Base-by-base conservation (phyloP, 2,888 invertebrate species). In the Tachystola acroxantha region DNA sequence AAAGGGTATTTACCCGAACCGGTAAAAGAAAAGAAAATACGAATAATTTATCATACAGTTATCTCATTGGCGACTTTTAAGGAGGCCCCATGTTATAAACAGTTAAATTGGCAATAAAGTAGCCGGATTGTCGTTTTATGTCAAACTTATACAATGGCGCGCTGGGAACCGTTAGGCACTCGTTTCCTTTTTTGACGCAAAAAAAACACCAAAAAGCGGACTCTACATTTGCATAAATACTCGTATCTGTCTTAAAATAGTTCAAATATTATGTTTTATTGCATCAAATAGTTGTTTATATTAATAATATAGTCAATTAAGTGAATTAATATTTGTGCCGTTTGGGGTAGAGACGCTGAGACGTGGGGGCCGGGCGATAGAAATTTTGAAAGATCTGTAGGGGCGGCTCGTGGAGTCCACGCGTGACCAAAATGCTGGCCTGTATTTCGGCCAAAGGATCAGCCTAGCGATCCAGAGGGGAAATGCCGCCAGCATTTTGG, bases 101-200 rank as follows among this genome's bases (percentile, higher is more conserved):
- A 44, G 53, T 54, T 55, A 54, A 47, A 50, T 45, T 44, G 44
- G 42, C 43, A 45, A 52, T 55, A 48, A 57, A 52, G 54, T 53
- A 69, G 65, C 67, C 52, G 64, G 64, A 60, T 57, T 46, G 48
- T 51, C 45, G 47, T 56, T 57, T 57, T 60, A 55, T 53, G 51
- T 46, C 42, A 57, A 57, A 59, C 46, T 44, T 40, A 50, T 57
- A 57, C 54, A 53, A 57, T 54, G 48, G 44, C 38, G 36, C 37
- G 9, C 4, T 12, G 9, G 19, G 12, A 42, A 70, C 78, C 76
- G 78, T 72, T 74, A 73, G 53, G 55, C 54, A 50, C 53, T 43
- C 40, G 46, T 56, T 52, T 53, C 43, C 39, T 55, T 57, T 57
- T 48, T 26, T 7, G 16, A 16, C 16, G 6, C 6, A 4, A 14